Base-by-base conservation (phyloP, 2,113 vertebrate genomes). In the Lamprologus lemairii region DNA sequence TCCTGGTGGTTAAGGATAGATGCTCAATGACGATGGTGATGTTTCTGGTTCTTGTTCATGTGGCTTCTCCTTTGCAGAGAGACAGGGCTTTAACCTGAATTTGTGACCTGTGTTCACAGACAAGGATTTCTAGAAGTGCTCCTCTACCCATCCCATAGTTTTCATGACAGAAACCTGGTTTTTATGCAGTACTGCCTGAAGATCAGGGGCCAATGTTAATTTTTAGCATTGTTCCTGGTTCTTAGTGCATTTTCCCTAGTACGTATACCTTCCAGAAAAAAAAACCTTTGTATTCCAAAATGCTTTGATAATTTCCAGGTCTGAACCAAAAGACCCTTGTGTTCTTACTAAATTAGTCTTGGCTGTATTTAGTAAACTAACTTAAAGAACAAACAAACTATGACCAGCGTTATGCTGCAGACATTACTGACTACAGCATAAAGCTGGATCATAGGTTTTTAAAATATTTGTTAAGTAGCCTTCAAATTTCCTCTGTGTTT, bases 391-490 rank as follows among this genome's bases (percentile, higher is more conserved):
- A 54, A 13, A 33, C 31, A 19, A 55, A 63, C 9, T 63, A n/a
- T 19, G 9, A 63, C 16, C 28, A 35, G 58, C 16, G 2, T 33
- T 55, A 2, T 71, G 10, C 11, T 21, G 6, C 19, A 37, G 31
- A 54, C 10, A 54, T 54, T 54, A 51, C 58, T 35, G 16, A 54
- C 51, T 54, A 6, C 28, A 33, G 16, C 28, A 19, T 63, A 35
- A 11, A 10, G 16, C 28, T 63, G 17, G 28, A 33, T 63, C 31
- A 19, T 10, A 11, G 58, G 28, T 35, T 35, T 63, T 35, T 7
- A 0, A 1, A 11, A 63, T 35, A 19, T 0, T 35, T 35, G 31
- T 63, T 35, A 33, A 19, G 58, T 11, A 63, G 16, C 6, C 16
- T 10, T 35, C 28, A 63, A 35, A 10, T 71, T 12, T 40, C 37